phyloP scores from a whole-genome alignment of 1,140 invertebrate genomes.

The Drosophila kanapiae region DNA sequence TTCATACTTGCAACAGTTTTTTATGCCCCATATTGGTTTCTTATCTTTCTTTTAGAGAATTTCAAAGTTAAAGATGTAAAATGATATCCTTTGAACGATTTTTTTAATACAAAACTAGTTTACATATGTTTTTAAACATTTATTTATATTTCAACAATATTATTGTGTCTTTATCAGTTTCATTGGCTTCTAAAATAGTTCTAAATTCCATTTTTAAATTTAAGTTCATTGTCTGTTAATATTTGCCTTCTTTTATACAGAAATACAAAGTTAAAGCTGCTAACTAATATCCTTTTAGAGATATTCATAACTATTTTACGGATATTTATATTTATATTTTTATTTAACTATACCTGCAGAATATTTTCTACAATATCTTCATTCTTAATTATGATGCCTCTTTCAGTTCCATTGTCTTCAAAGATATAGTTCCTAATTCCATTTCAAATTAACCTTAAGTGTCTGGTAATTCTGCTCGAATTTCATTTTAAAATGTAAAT shows the following conservation, averaged over 20 bases:
- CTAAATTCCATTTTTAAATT: too few species aligned
- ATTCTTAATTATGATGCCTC: too few species aligned
- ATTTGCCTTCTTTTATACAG: not conserved
- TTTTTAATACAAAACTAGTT: not conserved
- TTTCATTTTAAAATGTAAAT: slow-evolving; percentile 15
- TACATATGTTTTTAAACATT: not conserved
- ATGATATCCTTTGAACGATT: not conserved
- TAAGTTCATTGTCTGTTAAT: not conserved
- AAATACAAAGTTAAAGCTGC: not conserved
- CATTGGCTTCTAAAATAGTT: not conserved
- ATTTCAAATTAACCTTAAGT: not conserved
- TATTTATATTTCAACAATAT: too few species aligned
- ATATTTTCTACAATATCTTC: too few species aligned
- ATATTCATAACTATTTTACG: not conserved
- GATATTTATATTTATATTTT: too few species aligned
- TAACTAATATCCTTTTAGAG: not conserved
- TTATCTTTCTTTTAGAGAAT: not conserved
- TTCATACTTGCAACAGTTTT: not conserved
- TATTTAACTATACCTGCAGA: too few species aligned
- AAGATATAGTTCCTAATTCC: not conserved
- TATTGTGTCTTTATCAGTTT: too few species aligned
- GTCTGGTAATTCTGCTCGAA: not conserved
- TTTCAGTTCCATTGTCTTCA: too few species aligned
- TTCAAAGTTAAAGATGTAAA: not conserved
- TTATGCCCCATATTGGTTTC: not conserved